These are phyloP conservation scores for Frankliniella fusca DNA, from an alignment of 2,888 invertebrate genomes.

Conservation along the genomic window DNA sequence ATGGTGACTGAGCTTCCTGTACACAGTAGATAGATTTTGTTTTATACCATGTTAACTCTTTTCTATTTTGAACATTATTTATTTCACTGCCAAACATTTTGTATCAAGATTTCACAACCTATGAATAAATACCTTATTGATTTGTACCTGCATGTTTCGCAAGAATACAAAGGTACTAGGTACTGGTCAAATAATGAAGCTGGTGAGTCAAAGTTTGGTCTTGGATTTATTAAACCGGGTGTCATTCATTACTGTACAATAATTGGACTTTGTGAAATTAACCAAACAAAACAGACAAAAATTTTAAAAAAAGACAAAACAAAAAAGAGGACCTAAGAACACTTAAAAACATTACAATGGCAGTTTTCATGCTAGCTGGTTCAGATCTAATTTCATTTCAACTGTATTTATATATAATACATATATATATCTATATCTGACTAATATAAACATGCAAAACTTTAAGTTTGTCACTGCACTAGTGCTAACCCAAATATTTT, in stretches of 20 bases:
- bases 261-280: background rate
- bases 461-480: background rate
- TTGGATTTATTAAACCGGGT: background rate
- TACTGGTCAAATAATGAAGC: background rate
- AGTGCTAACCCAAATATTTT: background rate
- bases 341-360: background rate
- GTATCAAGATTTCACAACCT: background rate
- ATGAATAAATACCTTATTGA: background rate
- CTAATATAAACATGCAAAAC: background rate
- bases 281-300: background rate
- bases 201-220: background rate
- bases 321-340: background rate
- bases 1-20: constrained; percentile 14
- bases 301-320: background rate
- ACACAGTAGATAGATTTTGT: background rate
- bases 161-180: background rate
- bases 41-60: constrained; percentile 1
- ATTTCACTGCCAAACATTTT: background rate
- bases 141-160: background rate
- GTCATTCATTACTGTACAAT: background rate
- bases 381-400: constrained; percentile 5
- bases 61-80: background rate
- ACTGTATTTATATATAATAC: background rate
- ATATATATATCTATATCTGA: background rate
- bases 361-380: constrained; percentile 13